Conservation (phyloP, 1,140 invertebrate genomes). For the Ceratoteleas bidentatus region DNA sequence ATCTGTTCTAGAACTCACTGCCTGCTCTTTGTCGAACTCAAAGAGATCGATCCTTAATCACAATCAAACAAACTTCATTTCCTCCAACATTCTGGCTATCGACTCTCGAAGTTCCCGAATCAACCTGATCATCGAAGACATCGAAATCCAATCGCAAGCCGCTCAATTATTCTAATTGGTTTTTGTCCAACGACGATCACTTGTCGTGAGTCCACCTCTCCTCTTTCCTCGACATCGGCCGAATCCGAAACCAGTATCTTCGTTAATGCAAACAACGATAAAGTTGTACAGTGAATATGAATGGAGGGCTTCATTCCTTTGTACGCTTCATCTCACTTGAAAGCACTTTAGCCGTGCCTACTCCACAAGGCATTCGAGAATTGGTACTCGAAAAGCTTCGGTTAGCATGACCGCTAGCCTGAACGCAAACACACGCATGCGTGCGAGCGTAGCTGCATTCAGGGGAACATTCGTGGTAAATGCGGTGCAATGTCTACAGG, state of each 20-base stretch:
- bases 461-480: slow-evolving; percentile 59
- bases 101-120: no score
- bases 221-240: no score
- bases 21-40: no score
- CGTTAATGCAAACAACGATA: slow-evolving; percentile 28
- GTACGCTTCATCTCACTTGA: slow-evolving; percentile 51
- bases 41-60: no score
- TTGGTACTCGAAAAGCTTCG: slow-evolving; percentile 63
- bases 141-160: no score
- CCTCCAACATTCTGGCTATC: no score
- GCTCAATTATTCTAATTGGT: no score
- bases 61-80: no score
- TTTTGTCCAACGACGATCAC: background rate
- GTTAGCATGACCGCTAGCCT: slow-evolving; percentile 55
- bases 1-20: no score
- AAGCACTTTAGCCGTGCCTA: slow-evolving; percentile 51
- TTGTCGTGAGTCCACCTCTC: no score
- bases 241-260: slow-evolving; percentile 9
- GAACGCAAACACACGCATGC: slow-evolving; percentile 46
- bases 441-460: slow-evolving; percentile 34
- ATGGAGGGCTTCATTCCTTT: slow-evolving; percentile 57
- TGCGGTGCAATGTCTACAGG: slow-evolving; percentile 58
- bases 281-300: slow-evolving; percentile 35
- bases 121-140: no score
- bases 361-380: slow-evolving; percentile 56